Base-by-base conservation (phyloP, 2,888 invertebrate species). In the Hirudinaria manillensis region DNA sequence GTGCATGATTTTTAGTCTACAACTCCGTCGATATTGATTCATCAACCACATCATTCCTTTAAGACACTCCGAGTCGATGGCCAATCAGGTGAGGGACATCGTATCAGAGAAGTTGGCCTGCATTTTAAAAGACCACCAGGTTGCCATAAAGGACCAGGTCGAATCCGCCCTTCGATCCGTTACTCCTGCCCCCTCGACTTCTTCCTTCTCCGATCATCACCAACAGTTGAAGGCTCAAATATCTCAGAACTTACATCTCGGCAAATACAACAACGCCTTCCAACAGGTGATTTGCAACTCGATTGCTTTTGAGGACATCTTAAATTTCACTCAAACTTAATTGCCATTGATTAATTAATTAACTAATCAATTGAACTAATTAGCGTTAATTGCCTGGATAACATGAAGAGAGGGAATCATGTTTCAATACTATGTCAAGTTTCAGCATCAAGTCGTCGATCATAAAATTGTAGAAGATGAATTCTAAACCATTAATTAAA, bases 241-340 rank as follows among this genome's bases (percentile, higher is more conserved):
- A 79, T 89, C 80, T 77, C 77, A 65, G 72, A 86, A 91, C 74
- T 86, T 93, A 56, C 82, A 87, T 27, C 88, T 89, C 79, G 92
- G 92, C 0, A 92, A 93, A 84, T 88, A 91, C 71, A 93, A 93
- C 86, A 89, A 91, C 77, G 95, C 95, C 67, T 94, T 96, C 87
- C 93, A 94, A 85, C 85, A 86, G 85, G 88, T 87, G 29, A 24
- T 29, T 21, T 1, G 16, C n/a, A n/a, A n/a, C n/a, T n/a, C 13
- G 21, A 53, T 53, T 53, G 53, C 21, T 53, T 53, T 53, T 21
- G 53, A 13, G 13, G 13, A 21, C 21, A 16, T 21, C 21, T 53
- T 53, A 53, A 16, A 16, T 53, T 53, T 53, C 53, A 53, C 53
- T 53, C 55, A 53, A 21, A 24, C 24, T 66, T 13, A 66, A 66